Evolutionary conservation across 2,888 invertebrate species (phyloP).

Genomic region (Carcina quercana): DNA sequence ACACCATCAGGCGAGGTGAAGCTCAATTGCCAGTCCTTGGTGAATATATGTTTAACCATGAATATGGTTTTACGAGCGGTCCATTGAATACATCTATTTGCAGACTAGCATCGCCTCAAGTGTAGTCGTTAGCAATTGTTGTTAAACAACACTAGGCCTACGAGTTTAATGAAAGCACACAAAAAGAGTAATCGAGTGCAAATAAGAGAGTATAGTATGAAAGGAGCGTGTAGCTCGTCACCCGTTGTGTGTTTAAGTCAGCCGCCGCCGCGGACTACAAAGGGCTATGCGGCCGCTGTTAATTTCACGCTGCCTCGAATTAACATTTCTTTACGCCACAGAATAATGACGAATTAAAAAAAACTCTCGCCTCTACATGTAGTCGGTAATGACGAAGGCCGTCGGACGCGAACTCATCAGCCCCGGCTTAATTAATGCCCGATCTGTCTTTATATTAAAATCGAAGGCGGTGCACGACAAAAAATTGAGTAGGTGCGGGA

Average conservation of each 20-base stretch:
- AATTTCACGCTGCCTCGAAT: constrained; percentile 76
- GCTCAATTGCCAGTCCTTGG: no score
- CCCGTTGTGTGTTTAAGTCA: constrained; percentile 72
- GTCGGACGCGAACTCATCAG: constrained; percentile 62
- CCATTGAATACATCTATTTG: no score
- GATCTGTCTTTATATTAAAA: constrained; percentile 73
- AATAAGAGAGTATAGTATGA: constrained; percentile 64
- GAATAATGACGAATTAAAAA: constrained; percentile 74
- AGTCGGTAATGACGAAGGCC: constrained; percentile 60
- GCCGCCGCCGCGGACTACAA: constrained; percentile 66
- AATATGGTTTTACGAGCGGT: no score
- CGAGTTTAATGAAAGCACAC: constrained; percentile 57
- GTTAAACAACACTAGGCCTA: constrained; percentile 54
- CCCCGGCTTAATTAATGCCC: constrained; percentile 67
- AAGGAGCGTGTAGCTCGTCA: constrained; percentile 61
- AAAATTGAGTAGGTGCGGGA: constrained; percentile 25
- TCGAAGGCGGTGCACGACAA: constrained; percentile 33
- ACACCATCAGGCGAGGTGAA: no score
- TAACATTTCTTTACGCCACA: constrained; percentile 76
- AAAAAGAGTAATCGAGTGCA: constrained; percentile 68
- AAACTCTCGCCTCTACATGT: constrained; percentile 68
- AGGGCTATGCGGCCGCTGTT: constrained; percentile 68
- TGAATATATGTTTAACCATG: no score
- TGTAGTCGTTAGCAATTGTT: constrained; percentile 48
- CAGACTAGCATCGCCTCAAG: constrained; percentile 26